These are phyloP conservation scores for Ornithoptera priamus DNA, from an alignment of 2,888 invertebrate genomes.

Conservation along the genomic window DNA sequence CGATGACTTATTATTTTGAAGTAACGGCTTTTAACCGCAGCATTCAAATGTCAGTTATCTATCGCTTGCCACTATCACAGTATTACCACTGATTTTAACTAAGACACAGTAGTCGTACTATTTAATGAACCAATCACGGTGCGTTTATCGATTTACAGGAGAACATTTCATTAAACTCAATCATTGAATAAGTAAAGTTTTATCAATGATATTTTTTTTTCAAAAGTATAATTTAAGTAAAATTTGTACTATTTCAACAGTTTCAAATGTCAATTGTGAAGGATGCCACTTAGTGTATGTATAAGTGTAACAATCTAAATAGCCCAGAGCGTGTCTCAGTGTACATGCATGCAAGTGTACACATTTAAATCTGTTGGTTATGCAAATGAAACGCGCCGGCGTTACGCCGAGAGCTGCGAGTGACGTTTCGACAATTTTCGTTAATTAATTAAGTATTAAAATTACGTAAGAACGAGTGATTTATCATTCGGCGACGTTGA, in stretches of 20 bases:
- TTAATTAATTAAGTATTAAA: slow-evolving; percentile 37
- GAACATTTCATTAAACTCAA: no score
- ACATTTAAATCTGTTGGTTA: slow-evolving; percentile 25
- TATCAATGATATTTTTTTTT: no score
- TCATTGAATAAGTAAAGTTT: no score
- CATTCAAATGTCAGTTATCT: no score
- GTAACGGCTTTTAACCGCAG: no score
- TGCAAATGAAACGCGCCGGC: slow-evolving; percentile 18
- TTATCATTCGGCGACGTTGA: slow-evolving; percentile 45
- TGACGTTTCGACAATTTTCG: slow-evolving; percentile 33
- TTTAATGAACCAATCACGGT: not conserved
- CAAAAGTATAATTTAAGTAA: no score
- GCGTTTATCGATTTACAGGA: not conserved
- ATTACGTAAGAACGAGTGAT: slow-evolving; percentile 39
- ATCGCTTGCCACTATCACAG: no score
- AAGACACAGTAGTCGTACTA: not conserved
- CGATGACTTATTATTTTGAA: no score
- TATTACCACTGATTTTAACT: not conserved
- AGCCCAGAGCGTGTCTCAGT: not conserved
- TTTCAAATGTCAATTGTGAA: no score
- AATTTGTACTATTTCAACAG: no score
- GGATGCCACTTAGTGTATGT: not conserved
- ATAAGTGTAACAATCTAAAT: slow-evolving; percentile 19
- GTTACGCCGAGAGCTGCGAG: not conserved
- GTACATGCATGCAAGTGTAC: not conserved